phyloP scores from a whole-genome alignment of 2,113 vertebrate species.

The Cynopterus brachyotis region DNA sequence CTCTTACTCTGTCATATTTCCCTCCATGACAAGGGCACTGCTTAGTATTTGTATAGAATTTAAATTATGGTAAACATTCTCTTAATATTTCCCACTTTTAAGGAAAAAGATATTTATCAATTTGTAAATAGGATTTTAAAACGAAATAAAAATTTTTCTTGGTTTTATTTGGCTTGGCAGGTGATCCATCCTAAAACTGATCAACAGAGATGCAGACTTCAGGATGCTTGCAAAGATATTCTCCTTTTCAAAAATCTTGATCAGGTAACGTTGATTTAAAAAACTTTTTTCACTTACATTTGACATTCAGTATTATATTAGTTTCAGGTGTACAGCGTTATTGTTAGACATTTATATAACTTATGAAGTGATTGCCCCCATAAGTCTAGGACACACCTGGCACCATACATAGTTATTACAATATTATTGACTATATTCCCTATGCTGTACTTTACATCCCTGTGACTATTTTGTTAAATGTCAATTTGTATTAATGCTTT shows the following conservation, averaged over 20 bases:
- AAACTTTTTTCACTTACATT: background rate
- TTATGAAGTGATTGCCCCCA: too few relatives aligned
- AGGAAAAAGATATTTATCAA: background rate
- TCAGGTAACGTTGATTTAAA: conserved; percentile 86
- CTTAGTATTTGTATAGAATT: conserved; percentile 3
- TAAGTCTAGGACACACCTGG: too few relatives aligned
- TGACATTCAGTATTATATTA: too few relatives aligned
- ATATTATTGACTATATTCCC: too few relatives aligned
- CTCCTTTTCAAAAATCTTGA: conserved; percentile 98
- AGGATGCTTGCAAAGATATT: conserved; percentile 98
- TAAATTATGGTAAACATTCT: background rate
- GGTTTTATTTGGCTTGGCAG: conserved; percentile 80
- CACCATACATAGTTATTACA: too few relatives aligned
- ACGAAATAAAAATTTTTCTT: conserved; percentile 1
- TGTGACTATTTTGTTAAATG: too few relatives aligned
- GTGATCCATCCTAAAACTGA: conserved; percentile 97
- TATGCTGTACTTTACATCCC: too few relatives aligned
- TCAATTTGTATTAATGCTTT: too few relatives aligned
- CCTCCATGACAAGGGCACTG: background rate
- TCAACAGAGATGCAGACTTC: conserved; percentile 95
- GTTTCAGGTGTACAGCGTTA: too few relatives aligned
- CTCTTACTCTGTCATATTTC: background rate
- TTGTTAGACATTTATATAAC: too few relatives aligned
- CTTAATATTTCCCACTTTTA: background rate
- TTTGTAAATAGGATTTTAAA: conserved; percentile 53